Base-by-base conservation (phyloP, 1,140 invertebrate genomes). In the Caenorhabditis elegans region DNA sequence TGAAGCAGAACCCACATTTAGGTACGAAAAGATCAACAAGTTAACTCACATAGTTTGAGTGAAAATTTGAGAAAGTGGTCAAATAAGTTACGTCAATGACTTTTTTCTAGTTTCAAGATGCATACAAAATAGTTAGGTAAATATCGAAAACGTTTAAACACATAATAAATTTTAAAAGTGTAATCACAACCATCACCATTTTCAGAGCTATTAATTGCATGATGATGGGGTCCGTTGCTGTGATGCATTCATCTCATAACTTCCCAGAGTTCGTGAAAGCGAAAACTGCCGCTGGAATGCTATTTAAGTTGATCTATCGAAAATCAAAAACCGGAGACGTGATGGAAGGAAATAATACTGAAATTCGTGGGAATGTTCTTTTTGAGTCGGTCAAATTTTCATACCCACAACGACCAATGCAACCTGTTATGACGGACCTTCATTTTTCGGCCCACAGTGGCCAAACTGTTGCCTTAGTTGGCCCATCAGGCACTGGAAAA, bases 381-480 rank as follows among this genome's bases (percentile, higher is more conserved):
- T 91, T 91, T 76, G 84, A 89, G 34, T 85, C 88, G 85, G 88
- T 91, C 3, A 80, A 83, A 8, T 91, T 91, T 83, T 89, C 86
- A 5, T 91, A 91, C 84, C 90, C 90, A 24, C 90, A 90, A 19
- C 84, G 90, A 83, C 90, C 90, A 53, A 87, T 89, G 34, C 83
- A 89, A 19, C 82, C 89, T 91, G 93, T 96, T 82, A 90, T 95
- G 13, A 92, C 93, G 86, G 92, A 92, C n/a, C 91, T 96, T 3
- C 93, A 92, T 90, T 88, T 97, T 17, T 92, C 76, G 47, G 94
- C 96, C 11, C 92, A 93, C 82, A 92, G 93, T 8, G 95, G 96
- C 2, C 93, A 96, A 90, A 95, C 95, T 65, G 93, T 96, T 3
- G 96, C 95, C 0, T 90, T 97, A 4, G 95, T 95, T 0, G 94